Conservation (phyloP, 2,888 invertebrate genomes). For the Tetrapedia diversipes region DNA sequence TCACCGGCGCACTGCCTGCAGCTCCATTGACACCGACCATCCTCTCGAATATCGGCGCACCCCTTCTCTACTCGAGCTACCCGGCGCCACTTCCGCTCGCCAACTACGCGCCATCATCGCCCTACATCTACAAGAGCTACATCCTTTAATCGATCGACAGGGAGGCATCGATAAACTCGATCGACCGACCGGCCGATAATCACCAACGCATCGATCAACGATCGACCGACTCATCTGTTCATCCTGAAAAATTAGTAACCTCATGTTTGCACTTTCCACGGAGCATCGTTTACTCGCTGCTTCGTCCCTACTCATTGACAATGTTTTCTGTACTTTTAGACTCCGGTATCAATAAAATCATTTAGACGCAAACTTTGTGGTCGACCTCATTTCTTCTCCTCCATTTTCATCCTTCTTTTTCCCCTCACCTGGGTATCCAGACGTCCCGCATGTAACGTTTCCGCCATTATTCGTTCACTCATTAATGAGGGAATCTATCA, state of each 20-base stretch:
- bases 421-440: no score
- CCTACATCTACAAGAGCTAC: conserved; percentile 62
- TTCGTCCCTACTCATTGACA: conserved; percentile 20
- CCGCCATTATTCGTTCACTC: conserved; percentile 13
- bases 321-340: conserved; percentile 40
- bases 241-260: conserved; percentile 31
- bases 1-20: conserved; percentile 73
- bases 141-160: conserved; percentile 18
- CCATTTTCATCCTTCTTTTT: no score
- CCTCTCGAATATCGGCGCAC: conserved; percentile 77
- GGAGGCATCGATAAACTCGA: background rate
- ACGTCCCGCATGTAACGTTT: background rate
- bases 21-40: conserved; percentile 79
- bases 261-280: conserved; percentile 1
- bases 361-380: conserved; percentile 55
- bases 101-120: conserved; percentile 64
- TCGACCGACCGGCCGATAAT: background rate
- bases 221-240: conserved; percentile 21
- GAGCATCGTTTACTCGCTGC: conserved; percentile 13
- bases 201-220: background rate
- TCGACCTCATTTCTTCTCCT: no score
- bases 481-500: conserved; percentile 40
- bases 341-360: conserved; percentile 58
- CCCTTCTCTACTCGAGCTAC: conserved; percentile 75
- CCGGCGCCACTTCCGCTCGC: conserved; percentile 66